Base-by-base conservation (phyloP, 2,888 invertebrate genomes). In the Oxyscelio sp. region DNA sequence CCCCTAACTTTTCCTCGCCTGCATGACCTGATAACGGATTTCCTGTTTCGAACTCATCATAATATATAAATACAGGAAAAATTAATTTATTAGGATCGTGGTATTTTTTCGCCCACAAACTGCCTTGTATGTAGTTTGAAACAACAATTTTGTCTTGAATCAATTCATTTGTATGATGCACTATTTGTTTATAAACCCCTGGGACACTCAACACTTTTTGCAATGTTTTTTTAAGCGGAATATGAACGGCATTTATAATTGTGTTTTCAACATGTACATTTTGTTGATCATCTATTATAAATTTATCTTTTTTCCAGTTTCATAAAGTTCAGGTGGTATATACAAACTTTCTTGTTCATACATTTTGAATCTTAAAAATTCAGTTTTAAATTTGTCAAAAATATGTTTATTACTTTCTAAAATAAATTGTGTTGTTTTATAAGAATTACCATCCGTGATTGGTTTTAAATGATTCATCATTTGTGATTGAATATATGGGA, bases 1-100 rank as follows among this genome's bases (percentile, higher is more conserved):
- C 78, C 0, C 70, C 70, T 8, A 85, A 24, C 52, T 85, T 85
- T 58, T 73, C 50, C 61, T 85, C 58, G 8, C 78, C 85, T 1
- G 52, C 48, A 48, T 84, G 84, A 22, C 71, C 80, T 34, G 56
- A 43, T 17, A 73, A 13, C 0, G 52, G 11, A 52, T 78, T 71
- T 21, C 78, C 15, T 3, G n/a, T n/a, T n/a, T n/a, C n/a, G n/a
- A n/a, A n/a, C n/a, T n/a, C n/a, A n/a, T n/a, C n/a, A n/a, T n/a
- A 81, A 66, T 63, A 75, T 17, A 70, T 21, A 13, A 22, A 70
- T 0, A 74, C 9, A 4, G 79, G 79, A 9, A 54, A 56, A n/a
- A n/a, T n/a, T n/a, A n/a, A n/a, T n/a, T n/a, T n/a, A n/a, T n/a
- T n/a, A n/a, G 52, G 15, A 13, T 6, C 8, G 52, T 65, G 40